Evolutionary conservation across 2,888 invertebrate genomes (phyloP).

Genomic region (Lasioglossum malachurum): DNA sequence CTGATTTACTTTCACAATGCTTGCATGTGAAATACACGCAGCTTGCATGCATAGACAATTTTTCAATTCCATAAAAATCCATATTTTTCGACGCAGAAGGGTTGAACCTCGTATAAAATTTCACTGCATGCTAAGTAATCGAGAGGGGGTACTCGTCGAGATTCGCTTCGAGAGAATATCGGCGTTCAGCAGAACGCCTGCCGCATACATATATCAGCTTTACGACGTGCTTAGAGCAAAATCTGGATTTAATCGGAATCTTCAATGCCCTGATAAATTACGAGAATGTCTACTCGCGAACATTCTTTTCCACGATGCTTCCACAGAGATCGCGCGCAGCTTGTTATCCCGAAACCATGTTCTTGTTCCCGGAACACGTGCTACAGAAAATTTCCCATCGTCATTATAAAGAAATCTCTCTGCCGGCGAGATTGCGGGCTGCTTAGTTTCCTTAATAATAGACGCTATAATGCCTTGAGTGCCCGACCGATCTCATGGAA

Average conservation of each 20-base stretch:
- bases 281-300: background rate
- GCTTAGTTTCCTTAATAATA: background rate
- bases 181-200: background rate
- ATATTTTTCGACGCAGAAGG: background rate
- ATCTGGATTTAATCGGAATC: constrained; percentile 47
- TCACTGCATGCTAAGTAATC: constrained; percentile 16
- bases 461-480: background rate
- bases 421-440: background rate
- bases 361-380: background rate
- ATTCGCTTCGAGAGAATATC: constrained; percentile 1
- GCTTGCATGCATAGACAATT: background rate
- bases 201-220: constrained; percentile 51
- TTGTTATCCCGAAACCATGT: background rate
- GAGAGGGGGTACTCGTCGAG: background rate
- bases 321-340: background rate
- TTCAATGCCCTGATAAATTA: constrained; percentile 40
- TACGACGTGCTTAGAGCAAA: constrained; percentile 47
- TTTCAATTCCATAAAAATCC: background rate
- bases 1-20: no score
- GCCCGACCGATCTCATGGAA: background rate
- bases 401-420: background rate
- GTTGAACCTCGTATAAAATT: background rate
- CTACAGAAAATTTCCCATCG: background rate
- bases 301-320: background rate
- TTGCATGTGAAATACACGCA: no score